A percentile compares a stretch with the other conserved stretches of the same genome.
phyloP scores from a whole-genome alignment of 2,888 invertebrate genomes.

The Caenorhabditis drosophilae region DNA sequence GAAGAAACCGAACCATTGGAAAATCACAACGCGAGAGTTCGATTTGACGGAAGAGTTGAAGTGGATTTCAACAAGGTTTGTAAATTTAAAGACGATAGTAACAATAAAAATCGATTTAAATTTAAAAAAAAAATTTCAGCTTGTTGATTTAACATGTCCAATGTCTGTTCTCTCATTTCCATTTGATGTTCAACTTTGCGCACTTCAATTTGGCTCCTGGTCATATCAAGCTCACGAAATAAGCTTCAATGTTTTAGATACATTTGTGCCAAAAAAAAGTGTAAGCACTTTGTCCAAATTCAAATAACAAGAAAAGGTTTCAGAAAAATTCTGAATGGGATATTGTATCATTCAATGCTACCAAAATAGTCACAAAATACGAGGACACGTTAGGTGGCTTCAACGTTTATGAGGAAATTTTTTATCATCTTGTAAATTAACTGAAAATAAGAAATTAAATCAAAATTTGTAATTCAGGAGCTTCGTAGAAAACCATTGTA shows the following conservation, averaged over 20 bases:
- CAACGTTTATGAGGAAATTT: slow-evolving; percentile 56
- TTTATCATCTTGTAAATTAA: slow-evolving; percentile 44
- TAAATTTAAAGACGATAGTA: not conserved
- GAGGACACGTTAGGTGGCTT: slow-evolving; percentile 47
- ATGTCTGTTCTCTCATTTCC: slow-evolving; percentile 54
- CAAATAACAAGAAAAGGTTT: no score
- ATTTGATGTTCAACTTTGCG: slow-evolving; percentile 54
- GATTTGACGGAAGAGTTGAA: slow-evolving; percentile 49
- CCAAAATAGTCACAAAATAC: slow-evolving; percentile 49
- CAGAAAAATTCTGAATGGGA: slow-evolving; percentile 58
- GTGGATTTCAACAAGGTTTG: slow-evolving; percentile 54
- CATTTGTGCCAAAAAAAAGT: slow-evolving; percentile 43
- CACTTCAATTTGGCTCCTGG: slow-evolving; percentile 57
- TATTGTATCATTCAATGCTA: slow-evolving; percentile 50
- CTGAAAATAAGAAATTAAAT: not conserved
- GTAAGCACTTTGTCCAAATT: slow-evolving; percentile 7
- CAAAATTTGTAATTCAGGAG: slow-evolving; percentile 22
- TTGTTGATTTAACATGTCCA: slow-evolving; percentile 52
- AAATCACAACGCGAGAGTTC: slow-evolving; percentile 50
- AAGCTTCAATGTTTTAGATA: slow-evolving; percentile 38
- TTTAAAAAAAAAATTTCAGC: no score
- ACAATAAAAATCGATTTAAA: no score
- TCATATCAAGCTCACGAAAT: slow-evolving; percentile 52
- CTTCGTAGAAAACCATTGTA: slow-evolving; percentile 54
- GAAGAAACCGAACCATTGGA: slow-evolving; percentile 53